These are phyloP conservation scores for Lasioglossum pauxillum DNA, from an alignment of 2,888 invertebrate species.

Conservation along the genomic window DNA sequence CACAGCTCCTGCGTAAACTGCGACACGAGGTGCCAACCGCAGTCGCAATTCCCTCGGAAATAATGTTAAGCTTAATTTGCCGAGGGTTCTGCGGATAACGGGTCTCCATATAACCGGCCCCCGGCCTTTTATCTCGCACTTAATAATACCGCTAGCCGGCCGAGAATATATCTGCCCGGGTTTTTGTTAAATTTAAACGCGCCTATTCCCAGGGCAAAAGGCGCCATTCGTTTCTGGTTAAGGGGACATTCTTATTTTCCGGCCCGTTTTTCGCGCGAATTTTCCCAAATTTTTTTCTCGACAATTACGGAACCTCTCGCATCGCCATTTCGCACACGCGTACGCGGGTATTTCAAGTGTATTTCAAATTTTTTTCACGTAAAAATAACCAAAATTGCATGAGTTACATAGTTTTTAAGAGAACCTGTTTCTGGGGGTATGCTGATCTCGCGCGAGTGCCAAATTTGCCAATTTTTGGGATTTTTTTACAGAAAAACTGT, in stretches of 20 bases:
- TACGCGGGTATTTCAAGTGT: too few species aligned
- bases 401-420: not conserved
- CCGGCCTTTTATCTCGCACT: conserved; percentile 41
- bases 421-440: too few species aligned
- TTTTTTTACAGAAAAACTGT: not conserved
- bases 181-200: conserved; percentile 6
- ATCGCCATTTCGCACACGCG: too few species aligned
- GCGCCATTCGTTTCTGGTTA: not conserved
- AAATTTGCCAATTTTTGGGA: too few species aligned
- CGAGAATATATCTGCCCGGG: conserved; percentile 9
- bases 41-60: conserved; percentile 44
- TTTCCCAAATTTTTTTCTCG: not conserved
- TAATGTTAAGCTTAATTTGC: conserved; percentile 45
- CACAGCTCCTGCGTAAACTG: not conserved
- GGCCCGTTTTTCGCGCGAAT: not conserved
- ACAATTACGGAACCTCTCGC: not conserved
- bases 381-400: not conserved
- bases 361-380: not conserved
- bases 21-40: conserved; percentile 22
- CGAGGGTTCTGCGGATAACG: conserved; percentile 37
- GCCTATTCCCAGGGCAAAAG: not conserved
- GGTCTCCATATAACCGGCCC: conserved; percentile 33
- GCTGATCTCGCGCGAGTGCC: too few species aligned
- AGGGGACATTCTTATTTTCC: not conserved
- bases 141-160: conserved; percentile 32